These are phyloP conservation scores for Gobionotothen gibberifrons DNA, from an alignment of 2,797 vertebrate species.

Conservation along the genomic window DNA sequence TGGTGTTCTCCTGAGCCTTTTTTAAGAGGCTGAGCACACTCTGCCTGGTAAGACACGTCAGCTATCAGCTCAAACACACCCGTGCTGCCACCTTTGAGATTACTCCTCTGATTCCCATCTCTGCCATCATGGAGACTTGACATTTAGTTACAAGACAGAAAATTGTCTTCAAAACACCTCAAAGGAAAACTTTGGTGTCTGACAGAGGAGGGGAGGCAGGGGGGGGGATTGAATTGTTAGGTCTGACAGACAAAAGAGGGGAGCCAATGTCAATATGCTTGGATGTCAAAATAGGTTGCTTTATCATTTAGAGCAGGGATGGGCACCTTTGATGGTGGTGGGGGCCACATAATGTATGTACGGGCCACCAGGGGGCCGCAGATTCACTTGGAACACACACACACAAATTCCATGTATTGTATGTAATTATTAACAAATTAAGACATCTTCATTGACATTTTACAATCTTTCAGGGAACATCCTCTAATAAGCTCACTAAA, in stretches of 20 bases:
- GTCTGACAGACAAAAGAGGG: constrained; percentile 35
- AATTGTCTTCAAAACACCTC: constrained; percentile 72
- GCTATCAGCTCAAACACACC: constrained; percentile 70
- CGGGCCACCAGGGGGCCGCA: too few species aligned
- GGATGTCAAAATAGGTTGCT: constrained; percentile 26
- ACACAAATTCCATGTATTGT: too few species aligned
- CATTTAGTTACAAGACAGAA: constrained; percentile 79
- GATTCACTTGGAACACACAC: too few species aligned
- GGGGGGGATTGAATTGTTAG: constrained; percentile 35
- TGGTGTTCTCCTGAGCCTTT: constrained; percentile 56
- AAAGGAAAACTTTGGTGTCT: constrained; percentile 61
- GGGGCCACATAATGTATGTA: too few species aligned
- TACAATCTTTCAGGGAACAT: too few species aligned
- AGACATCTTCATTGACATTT: too few species aligned
- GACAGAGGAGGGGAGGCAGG: constrained; percentile 20
- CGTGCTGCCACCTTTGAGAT: constrained; percentile 71
- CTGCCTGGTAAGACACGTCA: constrained; percentile 59
- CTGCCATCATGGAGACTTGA: constrained; percentile 72
- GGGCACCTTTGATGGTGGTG: too few species aligned
- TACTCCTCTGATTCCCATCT: constrained; percentile 74
- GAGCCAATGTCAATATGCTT: constrained; percentile 41
- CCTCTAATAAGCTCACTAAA: too few species aligned
- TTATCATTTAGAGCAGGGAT: constrained; percentile 9
- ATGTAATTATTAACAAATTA: too few species aligned
- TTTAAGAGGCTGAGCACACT: constrained; percentile 52